A percentile compares a stretch with the other conserved stretches of the same genome.
Evolutionary conservation across 2,888 invertebrate species (phyloP).

Genomic region (Leucophenga maculata): DNA sequence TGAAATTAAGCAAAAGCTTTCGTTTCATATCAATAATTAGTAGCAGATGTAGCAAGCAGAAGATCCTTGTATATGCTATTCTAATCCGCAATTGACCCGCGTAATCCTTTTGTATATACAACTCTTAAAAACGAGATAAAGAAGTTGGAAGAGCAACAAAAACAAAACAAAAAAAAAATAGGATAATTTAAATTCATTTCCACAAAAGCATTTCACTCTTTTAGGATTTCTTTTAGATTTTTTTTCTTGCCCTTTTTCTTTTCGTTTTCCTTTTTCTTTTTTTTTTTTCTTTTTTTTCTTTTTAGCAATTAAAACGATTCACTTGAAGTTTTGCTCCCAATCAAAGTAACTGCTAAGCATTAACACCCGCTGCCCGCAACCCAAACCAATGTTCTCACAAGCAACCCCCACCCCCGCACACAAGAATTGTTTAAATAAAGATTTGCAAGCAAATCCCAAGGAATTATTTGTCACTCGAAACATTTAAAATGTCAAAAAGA

Average conservation of each 20-base stretch:
- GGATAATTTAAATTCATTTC: slow-evolving; percentile 67
- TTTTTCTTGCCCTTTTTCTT: slow-evolving; percentile 2
- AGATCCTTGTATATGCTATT: background rate
- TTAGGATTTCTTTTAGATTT: background rate
- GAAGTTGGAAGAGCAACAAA: background rate
- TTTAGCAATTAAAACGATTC: slow-evolving; percentile 49
- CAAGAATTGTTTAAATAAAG: slow-evolving; percentile 54
- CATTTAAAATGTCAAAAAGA: slow-evolving; percentile 68
- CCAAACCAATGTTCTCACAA: slow-evolving; percentile 28
- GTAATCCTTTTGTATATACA: slow-evolving; percentile 71
- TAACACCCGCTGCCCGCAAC: too few relatives aligned
- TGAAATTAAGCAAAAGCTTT: slow-evolving; percentile 63
- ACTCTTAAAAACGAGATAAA: slow-evolving; percentile 42
- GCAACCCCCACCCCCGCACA: slow-evolving; percentile 32
- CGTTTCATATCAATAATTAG: background rate
- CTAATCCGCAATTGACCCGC: slow-evolving; percentile 56
- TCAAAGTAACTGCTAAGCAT: too few relatives aligned
- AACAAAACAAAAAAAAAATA: slow-evolving; percentile 32
- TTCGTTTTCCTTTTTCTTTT: too few relatives aligned
- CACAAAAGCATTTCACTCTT: slow-evolving; percentile 40
- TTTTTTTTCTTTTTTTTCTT: slow-evolving; percentile 24
- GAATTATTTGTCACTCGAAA: slow-evolving; percentile 68
- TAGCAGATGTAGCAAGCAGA: background rate
- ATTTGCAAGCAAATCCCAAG: slow-evolving; percentile 62
- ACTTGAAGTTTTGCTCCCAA: too few relatives aligned